Evolutionary conservation across 2,888 invertebrate species (phyloP).

Genomic region (Volucella zonaria): DNA sequence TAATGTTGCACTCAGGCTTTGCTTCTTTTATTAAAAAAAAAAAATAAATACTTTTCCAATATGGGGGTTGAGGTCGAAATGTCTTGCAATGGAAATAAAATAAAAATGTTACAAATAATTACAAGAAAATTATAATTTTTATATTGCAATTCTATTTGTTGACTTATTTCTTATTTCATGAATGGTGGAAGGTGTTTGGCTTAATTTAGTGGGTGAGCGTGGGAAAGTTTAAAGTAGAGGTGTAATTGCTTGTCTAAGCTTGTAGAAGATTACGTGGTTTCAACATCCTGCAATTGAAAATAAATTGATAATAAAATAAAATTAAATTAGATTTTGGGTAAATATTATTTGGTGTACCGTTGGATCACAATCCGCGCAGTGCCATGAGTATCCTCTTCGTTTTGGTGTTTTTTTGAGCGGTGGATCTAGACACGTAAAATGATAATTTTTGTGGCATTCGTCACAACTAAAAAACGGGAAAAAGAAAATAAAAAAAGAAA

Average conservation of each 20-base stretch:
- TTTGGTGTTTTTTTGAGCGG: constrained; percentile 97
- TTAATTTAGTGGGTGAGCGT: constrained; percentile 29
- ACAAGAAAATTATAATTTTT: constrained; percentile 30
- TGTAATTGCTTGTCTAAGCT: constrained; percentile 29
- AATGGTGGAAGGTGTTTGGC: constrained; percentile 22
- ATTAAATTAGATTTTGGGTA: background rate
- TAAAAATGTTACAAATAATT: constrained; percentile 27
- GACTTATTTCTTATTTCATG: constrained; percentile 21
- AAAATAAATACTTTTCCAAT: constrained; percentile 53
- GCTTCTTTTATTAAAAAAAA: constrained; percentile 21
- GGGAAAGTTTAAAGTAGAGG: constrained; percentile 30
- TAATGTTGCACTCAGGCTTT: constrained; percentile 27
- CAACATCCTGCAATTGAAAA: constrained; percentile 52
- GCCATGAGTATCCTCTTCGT: constrained; percentile 96
- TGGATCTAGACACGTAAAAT: constrained; percentile 96
- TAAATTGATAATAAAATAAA: too few species aligned
- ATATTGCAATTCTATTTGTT: background rate
- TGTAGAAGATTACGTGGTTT: constrained; percentile 68
- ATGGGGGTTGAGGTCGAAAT: constrained; percentile 38
- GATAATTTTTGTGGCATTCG: constrained; percentile 94
- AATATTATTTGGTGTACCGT: constrained; percentile 84
- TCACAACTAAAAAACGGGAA: constrained; percentile 88
- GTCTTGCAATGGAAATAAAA: constrained; percentile 15
- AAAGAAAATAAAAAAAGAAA: constrained; percentile 34
- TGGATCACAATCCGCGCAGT: constrained; percentile 97